Evolutionary conservation across 2,113 vertebrate species (phyloP).

Genomic region (Equus quagga): DNA sequence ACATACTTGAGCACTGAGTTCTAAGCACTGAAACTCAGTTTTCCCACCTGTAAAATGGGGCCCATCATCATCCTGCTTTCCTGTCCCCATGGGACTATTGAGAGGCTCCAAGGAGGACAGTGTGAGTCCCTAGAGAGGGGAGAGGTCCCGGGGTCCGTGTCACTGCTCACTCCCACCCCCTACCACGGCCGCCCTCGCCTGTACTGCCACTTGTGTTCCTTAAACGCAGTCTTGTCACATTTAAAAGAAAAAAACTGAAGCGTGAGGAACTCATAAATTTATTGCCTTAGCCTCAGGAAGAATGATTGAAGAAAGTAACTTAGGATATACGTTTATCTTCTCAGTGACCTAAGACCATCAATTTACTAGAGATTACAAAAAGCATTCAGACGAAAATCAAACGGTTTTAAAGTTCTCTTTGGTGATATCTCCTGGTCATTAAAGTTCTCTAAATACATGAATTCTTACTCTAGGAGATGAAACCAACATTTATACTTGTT

Average conservation of each 20-base stretch:
- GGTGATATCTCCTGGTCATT: neutral
- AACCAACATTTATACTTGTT: neutral
- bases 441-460: neutral
- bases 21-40: neutral
- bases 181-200: neutral
- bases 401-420: neutral
- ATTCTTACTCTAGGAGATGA: neutral
- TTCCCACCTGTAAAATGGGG: neutral
- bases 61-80: neutral
- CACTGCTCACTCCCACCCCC: neutral
- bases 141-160: accelerated
- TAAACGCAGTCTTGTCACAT: neutral
- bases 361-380: neutral
- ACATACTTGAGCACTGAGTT: neutral
- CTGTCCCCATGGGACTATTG: neutral
- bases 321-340: neutral
- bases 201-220: neutral
- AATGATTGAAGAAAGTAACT: neutral
- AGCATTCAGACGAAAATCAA: neutral
- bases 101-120: neutral
- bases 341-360: neutral
- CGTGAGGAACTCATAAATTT: neutral
- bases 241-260: neutral
- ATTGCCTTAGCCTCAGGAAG: neutral
- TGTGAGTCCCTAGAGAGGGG: neutral